Percentiles rank a stretch among this genome's conserved stretches.
phyloP scores from a whole-genome alignment of 1,140 invertebrate genomes.

The Liolophura sinensis region DNA sequence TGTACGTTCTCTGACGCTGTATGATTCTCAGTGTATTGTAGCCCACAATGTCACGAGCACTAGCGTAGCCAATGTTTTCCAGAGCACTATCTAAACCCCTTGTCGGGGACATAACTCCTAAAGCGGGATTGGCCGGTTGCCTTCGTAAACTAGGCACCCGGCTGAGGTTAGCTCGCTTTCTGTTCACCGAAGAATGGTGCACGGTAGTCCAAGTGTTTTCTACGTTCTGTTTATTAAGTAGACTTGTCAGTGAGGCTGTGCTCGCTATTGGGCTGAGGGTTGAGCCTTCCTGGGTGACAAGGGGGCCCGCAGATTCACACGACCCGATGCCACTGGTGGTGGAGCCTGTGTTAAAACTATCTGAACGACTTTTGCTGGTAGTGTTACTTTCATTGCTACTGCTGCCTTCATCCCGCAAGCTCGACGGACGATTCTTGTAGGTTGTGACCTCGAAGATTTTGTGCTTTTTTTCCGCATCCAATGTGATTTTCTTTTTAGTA shows the following conservation, averaged over 20 bases:
- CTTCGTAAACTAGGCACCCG: slow-evolving; percentile 45
- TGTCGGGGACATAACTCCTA: slow-evolving; percentile 25
- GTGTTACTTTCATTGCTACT: slow-evolving; percentile 49
- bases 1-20: slow-evolving; percentile 65
- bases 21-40: slow-evolving; percentile 79
- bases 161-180: slow-evolving; percentile 46
- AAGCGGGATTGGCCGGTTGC: slow-evolving; percentile 27
- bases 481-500: too few species aligned
- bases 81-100: slow-evolving; percentile 16
- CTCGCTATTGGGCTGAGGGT: slow-evolving; percentile 43
- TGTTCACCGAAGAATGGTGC: slow-evolving; percentile 46
- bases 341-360: slow-evolving; percentile 70
- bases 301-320: slow-evolving; percentile 66
- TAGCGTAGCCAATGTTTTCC: slow-evolving; percentile 44
- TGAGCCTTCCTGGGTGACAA: slow-evolving; percentile 18
- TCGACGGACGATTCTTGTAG: background rate
- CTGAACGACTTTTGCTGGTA: slow-evolving; percentile 54
- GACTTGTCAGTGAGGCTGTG: slow-evolving; percentile 21
- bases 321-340: slow-evolving; percentile 76
- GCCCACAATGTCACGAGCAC: slow-evolving; percentile 66
- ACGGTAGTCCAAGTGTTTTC: slow-evolving; percentile 7
- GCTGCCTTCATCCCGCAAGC: slow-evolving; percentile 23
- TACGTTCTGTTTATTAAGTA: too few species aligned
- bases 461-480: too few species aligned
- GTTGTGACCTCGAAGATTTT: too few species aligned